Percentiles rank a stretch among this genome's conserved stretches.
phyloP scores from a whole-genome alignment of 2,888 invertebrate genomes.

The Clivina fossor region DNA sequence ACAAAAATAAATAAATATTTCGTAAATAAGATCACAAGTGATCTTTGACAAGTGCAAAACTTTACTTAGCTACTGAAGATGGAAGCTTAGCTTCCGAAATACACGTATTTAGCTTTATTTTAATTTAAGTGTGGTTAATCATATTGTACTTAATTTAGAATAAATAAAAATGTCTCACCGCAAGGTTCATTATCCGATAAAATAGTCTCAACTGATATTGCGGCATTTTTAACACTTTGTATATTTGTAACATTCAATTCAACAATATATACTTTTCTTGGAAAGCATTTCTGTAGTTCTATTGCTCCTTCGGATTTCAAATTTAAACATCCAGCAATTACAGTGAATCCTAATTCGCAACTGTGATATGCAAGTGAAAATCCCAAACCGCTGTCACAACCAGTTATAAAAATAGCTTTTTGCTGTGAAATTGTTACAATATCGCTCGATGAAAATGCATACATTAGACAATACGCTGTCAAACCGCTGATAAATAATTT shows the following conservation, averaged over 20 bases:
- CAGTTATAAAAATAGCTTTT: conserved; percentile 70
- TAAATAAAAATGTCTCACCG: conserved; percentile 16
- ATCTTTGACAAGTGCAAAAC: no score
- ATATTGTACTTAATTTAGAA: no score
- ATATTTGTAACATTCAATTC: conserved; percentile 69
- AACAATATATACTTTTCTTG: conserved; percentile 53
- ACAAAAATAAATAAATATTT: conserved; percentile 40
- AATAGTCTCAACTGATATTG: conserved; percentile 41
- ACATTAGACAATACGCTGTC: conserved; percentile 46
- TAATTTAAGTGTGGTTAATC: no score
- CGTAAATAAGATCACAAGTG: not conserved
- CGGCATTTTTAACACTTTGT: conserved; percentile 59
- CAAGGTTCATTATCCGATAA: conserved; percentile 10
- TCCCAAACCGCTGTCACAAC: conserved; percentile 86
- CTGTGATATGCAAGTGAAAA: conserved; percentile 68
- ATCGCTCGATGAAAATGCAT: conserved; percentile 41
- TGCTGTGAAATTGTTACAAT: conserved; percentile 41
- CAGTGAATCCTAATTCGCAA: conserved; percentile 66
- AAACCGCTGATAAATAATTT: conserved; percentile 45
- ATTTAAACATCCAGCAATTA: conserved; percentile 75
- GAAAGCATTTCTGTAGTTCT: conserved; percentile 51
- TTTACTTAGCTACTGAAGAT: no score
- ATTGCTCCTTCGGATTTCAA: conserved; percentile 63
- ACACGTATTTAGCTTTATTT: no score
- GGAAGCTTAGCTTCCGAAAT: no score